Base-by-base conservation (phyloP, 2,797 vertebrate species). In the Xiphorhynchus erythropygius region DNA sequence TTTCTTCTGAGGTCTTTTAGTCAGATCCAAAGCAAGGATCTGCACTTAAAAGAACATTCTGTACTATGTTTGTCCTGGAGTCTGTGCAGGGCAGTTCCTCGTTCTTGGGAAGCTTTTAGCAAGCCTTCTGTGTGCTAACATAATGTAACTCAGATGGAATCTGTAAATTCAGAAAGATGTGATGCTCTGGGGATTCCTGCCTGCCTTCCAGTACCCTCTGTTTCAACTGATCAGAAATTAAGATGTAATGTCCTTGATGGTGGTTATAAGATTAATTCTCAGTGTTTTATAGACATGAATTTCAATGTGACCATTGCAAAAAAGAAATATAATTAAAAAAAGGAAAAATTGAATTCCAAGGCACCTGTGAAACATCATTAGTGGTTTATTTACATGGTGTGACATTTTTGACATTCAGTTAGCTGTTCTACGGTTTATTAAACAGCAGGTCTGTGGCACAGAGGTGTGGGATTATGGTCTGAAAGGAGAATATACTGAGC, bases 101-200 rank as follows among this genome's bases (percentile, higher is more conserved):
- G 9, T 57, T 24, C 50, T 76, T 47, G 35, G 44, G 55, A 42
- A 79, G 50, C 10, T 32, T 22, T 37, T 35, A 39, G 41, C 0
- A 0, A 90, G 14, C 23, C n/a, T 68, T 80, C 2, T 3, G 7
- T 65, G 16, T n/a, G 22, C 4, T 3, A 14, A 18, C 0, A 1
- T 47, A 37, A 39, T 0, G 0, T 33, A 44, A 37, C 14, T 92
- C 30, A 24, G 55, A 10, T 55, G 33, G 35, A 32, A 59, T 47
- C 30, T 42, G 3, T 93, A 64, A 76, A 37, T 47, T 46, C 4
- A 69, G 55, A 55, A 84, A 3, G 5, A 42, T 13, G 23, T 28
- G 14, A 16, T 50, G 4, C 23, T 64, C 25, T 77, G 32, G 27
- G 18, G 22, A 46, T 88, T 85, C 10, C 33, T 80, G 24, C 39